Evolutionary conservation across 2,888 invertebrate species (phyloP).

Genomic region (Xanthostigma xanthostigma): DNA sequence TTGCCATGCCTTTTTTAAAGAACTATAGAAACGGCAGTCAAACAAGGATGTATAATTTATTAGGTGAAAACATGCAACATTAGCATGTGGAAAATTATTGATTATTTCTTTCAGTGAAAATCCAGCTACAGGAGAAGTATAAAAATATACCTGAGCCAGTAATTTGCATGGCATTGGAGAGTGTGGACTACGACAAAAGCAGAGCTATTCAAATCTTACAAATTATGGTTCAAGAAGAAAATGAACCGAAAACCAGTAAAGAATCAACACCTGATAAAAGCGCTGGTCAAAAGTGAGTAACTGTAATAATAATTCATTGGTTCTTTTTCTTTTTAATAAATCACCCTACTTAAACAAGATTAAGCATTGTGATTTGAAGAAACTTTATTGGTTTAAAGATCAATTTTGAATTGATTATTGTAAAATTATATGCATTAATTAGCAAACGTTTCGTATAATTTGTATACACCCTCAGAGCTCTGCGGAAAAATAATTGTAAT

Average conservation of each 20-base stretch:
- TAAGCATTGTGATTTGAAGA: too few relatives aligned
- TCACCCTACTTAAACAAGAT: too few relatives aligned
- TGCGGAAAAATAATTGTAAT: too few relatives aligned
- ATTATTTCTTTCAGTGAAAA: slow-evolving; percentile 42
- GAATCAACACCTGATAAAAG: slow-evolving; percentile 6
- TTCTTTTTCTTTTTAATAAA: too few relatives aligned
- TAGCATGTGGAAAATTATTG: neutral
- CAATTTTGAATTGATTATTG: too few relatives aligned
- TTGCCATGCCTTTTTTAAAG: neutral
- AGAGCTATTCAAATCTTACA: slow-evolving; percentile 65
- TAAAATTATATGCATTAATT: too few relatives aligned
- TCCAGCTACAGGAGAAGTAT: slow-evolving; percentile 54
- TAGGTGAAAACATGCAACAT: too few relatives aligned
- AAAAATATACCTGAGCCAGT: slow-evolving; percentile 65
- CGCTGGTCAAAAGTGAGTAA: slow-evolving; percentile 3
- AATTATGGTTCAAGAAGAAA: slow-evolving; percentile 54
- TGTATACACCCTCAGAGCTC: too few relatives aligned
- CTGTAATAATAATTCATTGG: neutral
- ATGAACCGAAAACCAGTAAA: slow-evolving; percentile 22
- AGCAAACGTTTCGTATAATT: too few relatives aligned
- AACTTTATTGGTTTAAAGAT: too few relatives aligned
- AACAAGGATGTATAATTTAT: too few relatives aligned
- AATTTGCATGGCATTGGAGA: slow-evolving; percentile 72
- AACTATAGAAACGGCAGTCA: neutral
- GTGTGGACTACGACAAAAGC: slow-evolving; percentile 72